Conservation (phyloP, 2,888 invertebrate genomes). For the Candidula unifasciata region DNA sequence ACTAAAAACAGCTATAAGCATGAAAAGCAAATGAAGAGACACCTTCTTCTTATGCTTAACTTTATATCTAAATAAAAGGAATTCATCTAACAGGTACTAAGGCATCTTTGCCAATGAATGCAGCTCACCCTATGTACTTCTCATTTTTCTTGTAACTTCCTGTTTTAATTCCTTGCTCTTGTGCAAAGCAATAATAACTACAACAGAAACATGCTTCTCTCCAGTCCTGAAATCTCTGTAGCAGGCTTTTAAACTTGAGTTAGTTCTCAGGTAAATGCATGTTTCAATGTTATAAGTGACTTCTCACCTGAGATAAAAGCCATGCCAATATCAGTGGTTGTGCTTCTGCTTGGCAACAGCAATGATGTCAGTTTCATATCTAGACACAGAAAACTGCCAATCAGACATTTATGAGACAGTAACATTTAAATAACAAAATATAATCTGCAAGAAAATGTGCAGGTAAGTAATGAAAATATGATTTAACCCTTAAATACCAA, state of each 20-base stretch:
- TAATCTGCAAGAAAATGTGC: too few relatives aligned
- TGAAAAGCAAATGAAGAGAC: too few relatives aligned
- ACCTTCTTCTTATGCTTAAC: too few relatives aligned
- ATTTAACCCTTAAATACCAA: too few relatives aligned
- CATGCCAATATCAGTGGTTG: conserved; percentile 68
- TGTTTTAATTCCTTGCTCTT: too few relatives aligned
- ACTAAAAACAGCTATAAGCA: too few relatives aligned
- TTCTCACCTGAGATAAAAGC: conserved; percentile 62
- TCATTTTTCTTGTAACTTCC: too few relatives aligned
- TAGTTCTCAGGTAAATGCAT: background rate
- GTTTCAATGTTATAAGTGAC: background rate
- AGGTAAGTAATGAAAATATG: too few relatives aligned
- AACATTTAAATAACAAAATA: background rate
- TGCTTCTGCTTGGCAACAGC: conserved; percentile 68
- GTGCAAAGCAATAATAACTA: background rate
- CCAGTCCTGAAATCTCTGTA: background rate
- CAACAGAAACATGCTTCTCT: background rate
- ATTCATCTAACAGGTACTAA: too few relatives aligned
- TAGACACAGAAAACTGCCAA: conserved; percentile 49
- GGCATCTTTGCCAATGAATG: too few relatives aligned
- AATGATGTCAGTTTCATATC: conserved; percentile 67
- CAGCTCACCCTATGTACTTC: too few relatives aligned
- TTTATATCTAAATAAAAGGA: too few relatives aligned
- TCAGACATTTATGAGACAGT: background rate
- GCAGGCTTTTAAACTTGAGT: background rate